A percentile compares a stretch with the other conserved stretches of the same genome.
phyloP scores from a whole-genome alignment of 2,888 invertebrate species.

The Tenthredo mesomela region DNA sequence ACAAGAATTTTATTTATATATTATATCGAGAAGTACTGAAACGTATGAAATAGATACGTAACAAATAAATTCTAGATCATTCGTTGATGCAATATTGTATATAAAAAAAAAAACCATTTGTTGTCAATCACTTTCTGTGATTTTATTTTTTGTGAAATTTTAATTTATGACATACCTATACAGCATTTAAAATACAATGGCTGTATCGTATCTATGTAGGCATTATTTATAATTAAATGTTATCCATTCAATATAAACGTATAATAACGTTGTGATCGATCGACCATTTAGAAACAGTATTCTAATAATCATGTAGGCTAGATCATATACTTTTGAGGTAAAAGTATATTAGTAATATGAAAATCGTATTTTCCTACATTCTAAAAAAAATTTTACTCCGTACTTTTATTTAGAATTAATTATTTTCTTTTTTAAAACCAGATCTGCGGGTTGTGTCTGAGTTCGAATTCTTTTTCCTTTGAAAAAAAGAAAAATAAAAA shows the following conservation, averaged over 20 bases:
- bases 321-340: constrained; percentile 28
- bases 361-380: constrained; percentile 43
- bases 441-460: constrained; percentile 33
- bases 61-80: background rate
- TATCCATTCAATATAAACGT: background rate
- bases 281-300: constrained; percentile 50
- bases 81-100: constrained; percentile 16
- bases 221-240: constrained; percentile 34
- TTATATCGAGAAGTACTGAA: constrained; percentile 4
- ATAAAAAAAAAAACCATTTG: background rate
- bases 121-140: background rate
- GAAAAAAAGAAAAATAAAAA: background rate
- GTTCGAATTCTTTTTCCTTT: background rate
- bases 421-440: background rate
- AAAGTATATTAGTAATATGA: constrained; percentile 11
- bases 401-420: constrained; percentile 25
- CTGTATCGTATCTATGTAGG: background rate
- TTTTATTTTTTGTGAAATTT: constrained; percentile 26
- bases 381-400: constrained; percentile 4
- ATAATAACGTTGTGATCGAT: constrained; percentile 13
- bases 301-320: constrained; percentile 43
- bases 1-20: background rate
- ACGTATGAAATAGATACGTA: constrained; percentile 26
- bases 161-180: background rate
- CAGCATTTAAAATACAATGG: background rate